Evolutionary conservation across 2,113 vertebrate genomes (phyloP).

Genomic region (Elaphurus davidianus): DNA sequence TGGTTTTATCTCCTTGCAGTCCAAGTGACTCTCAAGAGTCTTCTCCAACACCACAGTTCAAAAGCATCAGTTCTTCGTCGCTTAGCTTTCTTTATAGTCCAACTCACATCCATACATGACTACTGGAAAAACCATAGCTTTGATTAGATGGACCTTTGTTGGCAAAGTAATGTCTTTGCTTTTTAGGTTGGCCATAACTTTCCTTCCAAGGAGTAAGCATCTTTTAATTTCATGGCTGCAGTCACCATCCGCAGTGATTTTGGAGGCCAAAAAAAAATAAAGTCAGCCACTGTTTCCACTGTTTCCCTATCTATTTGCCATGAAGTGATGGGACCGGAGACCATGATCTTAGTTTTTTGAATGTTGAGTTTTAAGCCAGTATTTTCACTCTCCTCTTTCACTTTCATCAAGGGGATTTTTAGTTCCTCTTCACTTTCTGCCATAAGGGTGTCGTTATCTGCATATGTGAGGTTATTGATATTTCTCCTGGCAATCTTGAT

Average conservation of each 20-base stretch:
- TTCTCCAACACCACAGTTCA: not conserved
- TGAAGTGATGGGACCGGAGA: rapidly evolving
- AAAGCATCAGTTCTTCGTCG: not conserved
- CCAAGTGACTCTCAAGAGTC: not conserved
- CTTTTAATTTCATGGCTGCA: not conserved
- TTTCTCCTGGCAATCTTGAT: not conserved
- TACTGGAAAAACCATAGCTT: not conserved
- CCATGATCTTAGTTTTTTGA: not conserved
- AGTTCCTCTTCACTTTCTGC: not conserved
- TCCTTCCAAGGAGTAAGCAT: not conserved
- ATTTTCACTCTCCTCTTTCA: not conserved
- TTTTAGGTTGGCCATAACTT: not conserved
- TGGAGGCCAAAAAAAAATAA: not conserved
- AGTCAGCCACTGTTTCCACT: not conserved
- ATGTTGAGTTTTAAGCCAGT: not conserved
- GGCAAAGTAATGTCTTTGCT: not conserved
- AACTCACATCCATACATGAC: not conserved
- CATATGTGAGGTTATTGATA: not conserved
- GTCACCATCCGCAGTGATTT: not conserved
- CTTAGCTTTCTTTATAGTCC: not conserved
- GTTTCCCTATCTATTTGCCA: not conserved
- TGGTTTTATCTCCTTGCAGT: not conserved
- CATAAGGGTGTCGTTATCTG: not conserved
- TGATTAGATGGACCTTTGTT: not conserved
- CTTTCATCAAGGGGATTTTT: not conserved